These are phyloP conservation scores for Liodrosophila aerea DNA, from an alignment of 2,888 invertebrate species.

Conservation along the genomic window DNA sequence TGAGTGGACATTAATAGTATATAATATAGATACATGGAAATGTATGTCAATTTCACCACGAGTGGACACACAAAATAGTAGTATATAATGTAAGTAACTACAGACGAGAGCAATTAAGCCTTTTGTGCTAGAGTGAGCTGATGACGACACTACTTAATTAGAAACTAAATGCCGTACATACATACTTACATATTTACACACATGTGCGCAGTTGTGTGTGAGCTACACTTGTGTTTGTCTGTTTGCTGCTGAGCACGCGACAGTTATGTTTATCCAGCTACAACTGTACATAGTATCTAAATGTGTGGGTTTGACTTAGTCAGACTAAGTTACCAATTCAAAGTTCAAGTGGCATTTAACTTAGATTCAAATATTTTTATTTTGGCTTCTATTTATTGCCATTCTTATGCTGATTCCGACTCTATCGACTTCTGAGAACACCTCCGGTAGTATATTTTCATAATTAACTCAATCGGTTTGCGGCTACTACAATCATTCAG, in stretches of 20 bases:
- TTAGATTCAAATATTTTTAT: slow-evolving; percentile 22
- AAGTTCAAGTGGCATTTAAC: slow-evolving; percentile 35
- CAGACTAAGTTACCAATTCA: no score
- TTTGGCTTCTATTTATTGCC: slow-evolving; percentile 12
- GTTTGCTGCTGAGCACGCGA: background rate
- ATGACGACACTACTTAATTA: slow-evolving; percentile 31
- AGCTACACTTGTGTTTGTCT: slow-evolving; percentile 1
- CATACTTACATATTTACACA: slow-evolving; percentile 2
- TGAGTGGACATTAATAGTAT: slow-evolving; percentile 4
- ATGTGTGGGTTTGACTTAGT: no score
- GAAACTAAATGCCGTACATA: slow-evolving; percentile 25
- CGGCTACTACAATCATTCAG: slow-evolving; percentile 2
- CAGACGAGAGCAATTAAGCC: slow-evolving; percentile 16
- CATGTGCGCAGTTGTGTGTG: no score
- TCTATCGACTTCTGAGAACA: slow-evolving; percentile 11
- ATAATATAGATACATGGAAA: slow-evolving; percentile 2
- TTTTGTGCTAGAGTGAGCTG: slow-evolving; percentile 16
- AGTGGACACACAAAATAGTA: slow-evolving; percentile 1
- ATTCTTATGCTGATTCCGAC: background rate
- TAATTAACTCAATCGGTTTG: background rate
- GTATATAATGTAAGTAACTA: background rate
- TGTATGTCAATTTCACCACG: no score
- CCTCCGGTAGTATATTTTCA: slow-evolving; percentile 32
- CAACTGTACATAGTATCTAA: background rate
- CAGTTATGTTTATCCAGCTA: no score